Evolutionary conservation across 2,797 vertebrate genomes (phyloP), one percentile per base, ranked within the genome.

Genomic region (Anableps anableps): DNA sequence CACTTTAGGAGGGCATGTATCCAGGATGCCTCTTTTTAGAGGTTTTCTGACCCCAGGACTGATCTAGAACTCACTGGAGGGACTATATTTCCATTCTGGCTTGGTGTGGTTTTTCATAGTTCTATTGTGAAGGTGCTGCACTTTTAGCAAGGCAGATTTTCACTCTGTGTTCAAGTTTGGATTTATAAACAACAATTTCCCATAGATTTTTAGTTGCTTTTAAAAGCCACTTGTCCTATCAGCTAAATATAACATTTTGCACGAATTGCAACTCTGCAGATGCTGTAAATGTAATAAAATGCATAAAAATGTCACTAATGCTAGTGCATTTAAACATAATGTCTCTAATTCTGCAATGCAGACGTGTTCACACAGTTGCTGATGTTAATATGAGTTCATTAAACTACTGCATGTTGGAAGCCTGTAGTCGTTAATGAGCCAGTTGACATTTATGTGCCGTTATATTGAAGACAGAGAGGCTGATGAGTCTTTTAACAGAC

Each of bases 361-460:
- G 47, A 1, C 2, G 47, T 50, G 29, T 38, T 38, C 43, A 47
- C 6, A 29, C 41, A 29, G n/a, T 29, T 72, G 43, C 41, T 5
- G 41, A 53, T 58, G 31, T n/a, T 16, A 72, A 89, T 89, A 92
- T 89, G 88, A 91, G 83, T 89, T 92, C 85, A 87, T 74, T 84
- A 87, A 91, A 86, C 83, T 48, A n/a, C 80, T 6, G 88, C 88
- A 79, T 78, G 80, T 85, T 85, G 80, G 88, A 86, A 41, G 64
- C 83, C 72, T 87, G 80, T 85, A 82, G 88, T 92, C 83, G 91
- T 90, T 94, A 92, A 92, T 89, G 84, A 90, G 89, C 77, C 86
- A 86, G 26, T 78, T 84, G 93, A 92, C 91, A 91, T 94, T 94
- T 93, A 90, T 86, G 86, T 86, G 88, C 90, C 88, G 91, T 75